phyloP scores from a whole-genome alignment of 64 coral and sea anemone genomes.

The Astreopora myriophthalma region DNA sequence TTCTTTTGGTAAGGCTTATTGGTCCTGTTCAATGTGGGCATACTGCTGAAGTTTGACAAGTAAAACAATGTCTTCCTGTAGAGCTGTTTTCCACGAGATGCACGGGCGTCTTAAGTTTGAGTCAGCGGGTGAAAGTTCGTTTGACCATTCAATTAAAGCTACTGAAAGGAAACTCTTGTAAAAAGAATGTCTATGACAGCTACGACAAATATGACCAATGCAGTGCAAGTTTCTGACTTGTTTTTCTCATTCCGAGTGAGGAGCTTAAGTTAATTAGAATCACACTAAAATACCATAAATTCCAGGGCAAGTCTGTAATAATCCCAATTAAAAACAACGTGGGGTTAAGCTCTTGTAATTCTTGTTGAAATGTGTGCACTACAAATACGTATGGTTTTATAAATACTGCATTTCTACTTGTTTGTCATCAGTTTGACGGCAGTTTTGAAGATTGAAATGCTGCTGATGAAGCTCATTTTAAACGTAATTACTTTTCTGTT shows the following conservation, averaged over 20 bases:
- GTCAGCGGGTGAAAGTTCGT: too few relatives aligned
- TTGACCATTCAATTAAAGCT: too few relatives aligned
- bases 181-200: too few relatives aligned
- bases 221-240: background rate
- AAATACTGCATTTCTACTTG: background rate
- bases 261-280: background rate
- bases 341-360: background rate
- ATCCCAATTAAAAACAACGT: background rate
- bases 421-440: background rate
- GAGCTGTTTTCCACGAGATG: too few relatives aligned
- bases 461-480: background rate
- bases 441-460: background rate
- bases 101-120: too few relatives aligned
- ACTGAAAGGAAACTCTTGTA: too few relatives aligned
- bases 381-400: background rate
- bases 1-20: too few relatives aligned
- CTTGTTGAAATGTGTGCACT: background rate
- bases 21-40: too few relatives aligned
- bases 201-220: background rate
- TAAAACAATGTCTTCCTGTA: too few relatives aligned
- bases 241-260: background rate
- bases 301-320: background rate
- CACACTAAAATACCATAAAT: background rate
- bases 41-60: too few relatives aligned
- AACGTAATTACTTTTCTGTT: background rate